Percentiles rank a stretch among this genome's conserved stretches.
These are phyloP conservation scores for Megamerina dolium DNA, from an alignment of 2,888 invertebrate species.

Conservation along the genomic window DNA sequence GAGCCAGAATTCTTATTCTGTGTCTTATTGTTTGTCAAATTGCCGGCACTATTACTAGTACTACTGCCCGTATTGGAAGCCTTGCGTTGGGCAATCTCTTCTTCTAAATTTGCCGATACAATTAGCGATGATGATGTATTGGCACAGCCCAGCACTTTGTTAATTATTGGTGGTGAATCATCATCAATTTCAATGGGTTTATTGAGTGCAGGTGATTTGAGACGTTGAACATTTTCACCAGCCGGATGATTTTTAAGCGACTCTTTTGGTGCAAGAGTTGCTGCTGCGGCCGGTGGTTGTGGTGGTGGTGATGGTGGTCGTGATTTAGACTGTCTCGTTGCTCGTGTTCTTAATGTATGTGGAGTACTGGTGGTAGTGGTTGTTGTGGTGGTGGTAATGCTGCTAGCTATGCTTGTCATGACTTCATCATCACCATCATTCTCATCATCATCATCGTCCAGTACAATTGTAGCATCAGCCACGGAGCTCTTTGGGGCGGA, in stretches of 20 bases:
- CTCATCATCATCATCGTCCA: constrained; percentile 19
- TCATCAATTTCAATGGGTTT: constrained; percentile 24
- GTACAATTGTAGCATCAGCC: constrained; percentile 16
- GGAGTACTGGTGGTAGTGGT: not conserved
- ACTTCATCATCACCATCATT: too few relatives aligned
- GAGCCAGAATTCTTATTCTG: constrained; percentile 51
- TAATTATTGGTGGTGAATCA: constrained; percentile 13
- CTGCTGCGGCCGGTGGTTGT: constrained; percentile 11
- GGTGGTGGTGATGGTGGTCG: constrained; percentile 24
- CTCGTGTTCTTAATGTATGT: constrained; percentile 23
- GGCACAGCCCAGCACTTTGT: constrained; percentile 2
- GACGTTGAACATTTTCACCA: too few relatives aligned
- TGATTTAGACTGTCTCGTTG: constrained; percentile 34
- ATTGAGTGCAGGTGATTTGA: not conserved
- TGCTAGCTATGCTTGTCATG: too few relatives aligned
- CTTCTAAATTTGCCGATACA: constrained; percentile 33
- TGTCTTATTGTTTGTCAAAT: constrained; percentile 33
- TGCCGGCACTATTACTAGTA: constrained; percentile 20
- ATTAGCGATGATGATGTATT: not conserved
- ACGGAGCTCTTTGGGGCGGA: not conserved
- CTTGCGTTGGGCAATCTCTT: constrained; percentile 44
- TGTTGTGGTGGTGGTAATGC: not conserved
- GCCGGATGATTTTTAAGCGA: too few relatives aligned
- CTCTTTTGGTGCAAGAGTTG: not conserved
- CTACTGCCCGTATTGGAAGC: constrained; percentile 33